Percentiles rank a stretch among this genome's conserved stretches.
phyloP scores from a whole-genome alignment of 2,113 vertebrate genomes.

The Sturnus vulgaris region DNA sequence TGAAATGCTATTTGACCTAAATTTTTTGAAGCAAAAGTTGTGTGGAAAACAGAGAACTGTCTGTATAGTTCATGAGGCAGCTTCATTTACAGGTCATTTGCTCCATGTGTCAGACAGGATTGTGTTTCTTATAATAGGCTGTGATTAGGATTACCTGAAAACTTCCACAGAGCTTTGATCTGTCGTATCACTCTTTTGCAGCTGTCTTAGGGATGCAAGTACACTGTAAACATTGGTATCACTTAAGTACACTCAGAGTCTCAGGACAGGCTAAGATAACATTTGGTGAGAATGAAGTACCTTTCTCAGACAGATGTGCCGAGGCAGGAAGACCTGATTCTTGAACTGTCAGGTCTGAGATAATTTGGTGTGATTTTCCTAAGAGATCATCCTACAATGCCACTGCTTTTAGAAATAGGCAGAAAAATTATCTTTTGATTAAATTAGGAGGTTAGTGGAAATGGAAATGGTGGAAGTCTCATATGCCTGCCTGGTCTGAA shows the following conservation, averaged over 20 bases:
- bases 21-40: slow-evolving; percentile 56
- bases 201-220: not conserved
- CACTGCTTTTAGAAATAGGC: not conserved
- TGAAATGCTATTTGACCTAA: slow-evolving; percentile 34
- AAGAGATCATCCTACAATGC: not conserved
- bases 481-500: not conserved
- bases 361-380: not conserved
- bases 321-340: not conserved
- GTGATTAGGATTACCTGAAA: slow-evolving; percentile 28
- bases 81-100: slow-evolving; percentile 14
- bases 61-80: not conserved
- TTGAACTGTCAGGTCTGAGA: not conserved
- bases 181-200: not conserved
- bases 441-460: not conserved
- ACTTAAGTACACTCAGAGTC: not conserved
- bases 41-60: not conserved
- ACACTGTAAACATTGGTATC: not conserved
- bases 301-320: not conserved
- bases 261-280: not conserved
- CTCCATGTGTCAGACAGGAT: not conserved
- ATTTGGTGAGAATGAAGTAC: not conserved
- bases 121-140: slow-evolving; percentile 32
- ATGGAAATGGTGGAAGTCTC: not conserved
- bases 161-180: slow-evolving; percentile 29
- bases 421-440: not conserved